phyloP scores from a whole-genome alignment of 1,140 invertebrate genomes.

The Dinoponera quadriceps region DNA sequence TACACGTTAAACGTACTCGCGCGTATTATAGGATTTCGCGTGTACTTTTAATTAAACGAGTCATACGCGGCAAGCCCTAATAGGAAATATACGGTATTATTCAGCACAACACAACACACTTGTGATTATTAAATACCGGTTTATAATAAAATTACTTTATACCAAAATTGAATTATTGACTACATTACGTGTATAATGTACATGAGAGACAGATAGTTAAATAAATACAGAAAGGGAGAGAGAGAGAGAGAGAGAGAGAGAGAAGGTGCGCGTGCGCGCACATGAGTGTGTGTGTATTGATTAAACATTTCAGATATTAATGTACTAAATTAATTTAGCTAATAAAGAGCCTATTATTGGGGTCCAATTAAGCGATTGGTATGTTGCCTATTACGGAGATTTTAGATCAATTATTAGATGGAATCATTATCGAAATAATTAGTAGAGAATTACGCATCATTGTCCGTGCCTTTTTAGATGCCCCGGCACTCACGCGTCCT shows the following conservation, averaged over 20 bases:
- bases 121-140: constrained; percentile 35
- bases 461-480: not conserved
- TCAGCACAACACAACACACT: no score
- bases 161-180: constrained; percentile 23
- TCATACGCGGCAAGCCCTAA: constrained; percentile 23
- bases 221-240: no score
- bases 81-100: not conserved
- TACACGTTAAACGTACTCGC: not conserved
- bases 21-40: not conserved
- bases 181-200: constrained; percentile 4
- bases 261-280: no score
- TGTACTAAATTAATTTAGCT: constrained; percentile 52
- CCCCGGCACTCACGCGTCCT: not conserved
- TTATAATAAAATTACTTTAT: constrained; percentile 54
- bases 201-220: no score
- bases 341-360: constrained; percentile 41
- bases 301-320: constrained; percentile 58
- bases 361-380: constrained; percentile 35
- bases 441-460: not conserved
- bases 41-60: constrained; percentile 29
- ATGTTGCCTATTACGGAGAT: constrained; percentile 33
- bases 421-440: constrained; percentile 39
- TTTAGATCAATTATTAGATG: constrained; percentile 45
- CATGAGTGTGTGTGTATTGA: constrained; percentile 14
- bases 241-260: no score